phyloP scores from a whole-genome alignment of 2,113 vertebrate genomes.

The Pachyramphus minor region DNA sequence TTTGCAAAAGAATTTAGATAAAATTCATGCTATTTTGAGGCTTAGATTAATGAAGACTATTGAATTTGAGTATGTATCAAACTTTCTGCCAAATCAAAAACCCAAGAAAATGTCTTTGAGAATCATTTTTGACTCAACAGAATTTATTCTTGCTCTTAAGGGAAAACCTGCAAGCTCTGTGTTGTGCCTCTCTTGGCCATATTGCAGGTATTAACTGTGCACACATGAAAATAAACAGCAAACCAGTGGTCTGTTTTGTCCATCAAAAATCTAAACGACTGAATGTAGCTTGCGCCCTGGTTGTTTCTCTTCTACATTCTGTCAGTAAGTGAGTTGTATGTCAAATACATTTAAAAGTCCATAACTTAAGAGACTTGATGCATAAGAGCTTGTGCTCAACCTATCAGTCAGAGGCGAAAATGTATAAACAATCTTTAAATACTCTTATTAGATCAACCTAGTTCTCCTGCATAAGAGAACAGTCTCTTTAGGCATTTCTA shows the following conservation, averaged over 20 bases:
- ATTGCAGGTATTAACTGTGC: neutral
- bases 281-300: neutral
- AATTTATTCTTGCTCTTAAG: neutral
- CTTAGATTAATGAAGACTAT: neutral
- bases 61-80: neutral
- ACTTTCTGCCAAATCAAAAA: neutral
- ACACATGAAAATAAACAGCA: neutral
- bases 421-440: neutral
- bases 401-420: neutral
- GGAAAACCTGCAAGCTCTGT: neutral
- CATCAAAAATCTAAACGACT: neutral
- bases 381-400: neutral
- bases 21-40: neutral
- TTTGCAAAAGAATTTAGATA: neutral
- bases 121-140: neutral
- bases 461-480: neutral
- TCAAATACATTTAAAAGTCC: conserved; percentile 23
- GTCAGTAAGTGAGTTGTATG: neutral
- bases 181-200: neutral
- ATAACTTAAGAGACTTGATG: neutral
- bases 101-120: neutral
- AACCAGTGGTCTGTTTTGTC: neutral
- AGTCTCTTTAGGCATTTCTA: neutral
- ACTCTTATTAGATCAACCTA: neutral
- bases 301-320: neutral